phyloP scores from a whole-genome alignment of 2,888 invertebrate species.

The Antitype chi region DNA sequence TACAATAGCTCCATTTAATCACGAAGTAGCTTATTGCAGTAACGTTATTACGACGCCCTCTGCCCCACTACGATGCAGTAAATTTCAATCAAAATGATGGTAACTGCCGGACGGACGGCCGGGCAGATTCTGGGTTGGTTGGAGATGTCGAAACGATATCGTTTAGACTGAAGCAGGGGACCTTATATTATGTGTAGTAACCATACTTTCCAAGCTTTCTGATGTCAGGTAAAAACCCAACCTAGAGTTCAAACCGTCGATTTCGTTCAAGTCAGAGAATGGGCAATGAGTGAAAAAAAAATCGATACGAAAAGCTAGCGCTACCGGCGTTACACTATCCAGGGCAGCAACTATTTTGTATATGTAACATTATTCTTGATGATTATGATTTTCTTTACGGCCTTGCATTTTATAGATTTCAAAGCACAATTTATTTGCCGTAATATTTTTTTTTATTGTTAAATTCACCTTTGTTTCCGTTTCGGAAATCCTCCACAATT shows the following conservation, averaged over 20 bases:
- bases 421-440: neutral
- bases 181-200: neutral
- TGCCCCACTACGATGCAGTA: conserved; percentile 81
- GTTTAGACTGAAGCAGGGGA: neutral
- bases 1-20: conserved; percentile 82
- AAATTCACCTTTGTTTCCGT: neutral
- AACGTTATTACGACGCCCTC: conserved; percentile 81
- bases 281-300: no score
- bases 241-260: neutral
- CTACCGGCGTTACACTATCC: neutral
- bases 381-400: neutral
- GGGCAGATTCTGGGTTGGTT: conserved; percentile 73
- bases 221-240: neutral
- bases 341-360: neutral
- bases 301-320: neutral
- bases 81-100: conserved; percentile 89
- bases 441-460: neutral
- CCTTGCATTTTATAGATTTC: no score
- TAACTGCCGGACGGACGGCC: conserved; percentile 81
- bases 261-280: no score
- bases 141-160: conserved; percentile 49
- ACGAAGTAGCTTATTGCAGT: conserved; percentile 87
- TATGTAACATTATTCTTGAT: neutral
- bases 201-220: neutral
- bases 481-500: conserved; percentile 2